Conservation (phyloP, 2,797 vertebrate species). For the Onychomys torridus region DNA sequence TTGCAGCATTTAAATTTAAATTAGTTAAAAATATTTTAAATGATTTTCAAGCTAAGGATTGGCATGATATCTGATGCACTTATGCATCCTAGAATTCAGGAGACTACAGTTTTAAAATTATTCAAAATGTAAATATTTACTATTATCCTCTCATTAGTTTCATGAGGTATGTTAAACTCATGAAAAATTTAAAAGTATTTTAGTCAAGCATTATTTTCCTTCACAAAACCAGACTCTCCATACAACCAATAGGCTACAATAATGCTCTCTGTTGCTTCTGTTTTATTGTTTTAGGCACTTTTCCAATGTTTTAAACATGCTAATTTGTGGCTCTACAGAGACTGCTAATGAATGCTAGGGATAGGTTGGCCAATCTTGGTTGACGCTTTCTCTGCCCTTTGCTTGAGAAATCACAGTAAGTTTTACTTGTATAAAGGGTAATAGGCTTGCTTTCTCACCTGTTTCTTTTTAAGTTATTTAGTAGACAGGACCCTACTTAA, state of each 20-base stretch:
- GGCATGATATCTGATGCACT: not conserved
- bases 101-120: constrained; percentile 17
- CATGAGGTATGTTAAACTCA: not conserved
- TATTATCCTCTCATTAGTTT: not conserved
- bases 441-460: constrained; percentile 42
- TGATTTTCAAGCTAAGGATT: constrained; percentile 37
- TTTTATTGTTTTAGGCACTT: not conserved
- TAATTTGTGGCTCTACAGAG: not conserved
- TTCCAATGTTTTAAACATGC: constrained; percentile 34
- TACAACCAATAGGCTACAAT: not conserved
- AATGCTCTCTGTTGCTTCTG: constrained; percentile 13
- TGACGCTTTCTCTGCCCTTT: not conserved
- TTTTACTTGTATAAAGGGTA: not conserved
- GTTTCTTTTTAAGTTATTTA: constrained; percentile 40
- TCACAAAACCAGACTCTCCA: constrained; percentile 35
- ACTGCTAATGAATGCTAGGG: constrained; percentile 17
- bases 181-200: constrained; percentile 44
- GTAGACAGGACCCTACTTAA: not conserved
- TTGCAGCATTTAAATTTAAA: not conserved
- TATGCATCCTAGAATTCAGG: not conserved
- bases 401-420: not conserved
- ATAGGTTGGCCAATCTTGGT: not conserved
- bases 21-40: constrained; percentile 31
- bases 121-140: constrained; percentile 51
- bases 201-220: constrained; percentile 47